Evolutionary conservation across 1,140 invertebrate species (phyloP), one percentile per base, ranked within the genome.

Genomic region (Lepidurus packardi): DNA sequence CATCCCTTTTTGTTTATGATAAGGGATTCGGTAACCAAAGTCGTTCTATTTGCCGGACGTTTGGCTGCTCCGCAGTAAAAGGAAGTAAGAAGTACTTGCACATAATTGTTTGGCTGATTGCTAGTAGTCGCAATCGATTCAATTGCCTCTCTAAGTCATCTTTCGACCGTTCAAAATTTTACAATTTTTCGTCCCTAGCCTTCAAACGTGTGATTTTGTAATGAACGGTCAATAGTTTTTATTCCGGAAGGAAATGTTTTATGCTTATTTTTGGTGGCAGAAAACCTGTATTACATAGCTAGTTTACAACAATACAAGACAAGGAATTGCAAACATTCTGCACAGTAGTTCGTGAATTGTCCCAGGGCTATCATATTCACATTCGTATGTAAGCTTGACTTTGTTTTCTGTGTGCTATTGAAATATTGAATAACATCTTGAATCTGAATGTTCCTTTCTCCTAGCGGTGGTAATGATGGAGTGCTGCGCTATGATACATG

Each of bases 1-100:
- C 83, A 82, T 74, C 82, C 83, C 10, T 83, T 83, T 79, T 43
- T 83, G 44, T 82, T 80, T 78, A 81, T 80, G 75, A 79, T 83
- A 16, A 79, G 25, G 43, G 73, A 81, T 75, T 25, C 77, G 79
- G 24, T 77, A 80, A 81, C 80, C 79, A 79, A 75, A 24, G 21
- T 16, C 73, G 65, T 77, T 13, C 24, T 81, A 76, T 79, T 79
- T 73, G 13, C 77, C 13, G 79, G 79, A 45, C 53, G 76, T 16
- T 21, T 78, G 74, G 73, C 73, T 13, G 24, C 7, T 7, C 78
- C 78, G 43, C 75, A 77, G 47, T 42, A 43, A 77, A 77, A 65
- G 53, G 16, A 65, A 65, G 53, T 65, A 65, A 65, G 53, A 13
- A 13, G 8, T 21, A 21, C 16, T n/a, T 65, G 53, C 53, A 65